Percentiles rank a stretch among this genome's conserved stretches.
These are phyloP conservation scores for Porites evermanni DNA, from an alignment of 92 coral and sea anemone genomes.

Conservation along the genomic window DNA sequence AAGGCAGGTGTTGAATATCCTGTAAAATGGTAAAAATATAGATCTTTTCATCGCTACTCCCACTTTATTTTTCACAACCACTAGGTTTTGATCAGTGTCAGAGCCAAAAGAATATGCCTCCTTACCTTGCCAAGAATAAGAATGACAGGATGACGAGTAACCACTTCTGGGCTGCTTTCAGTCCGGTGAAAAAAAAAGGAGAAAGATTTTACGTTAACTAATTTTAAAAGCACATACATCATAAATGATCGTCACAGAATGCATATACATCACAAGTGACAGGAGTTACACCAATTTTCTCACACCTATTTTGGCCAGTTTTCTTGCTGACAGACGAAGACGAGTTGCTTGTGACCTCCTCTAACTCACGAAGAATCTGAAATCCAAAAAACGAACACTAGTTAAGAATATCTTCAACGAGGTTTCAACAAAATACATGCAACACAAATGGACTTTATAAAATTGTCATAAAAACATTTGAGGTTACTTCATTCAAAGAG, in stretches of 20 bases:
- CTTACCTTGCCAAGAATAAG: conserved; percentile 93
- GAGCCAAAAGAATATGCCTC: background rate
- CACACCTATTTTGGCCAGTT: conserved; percentile 27
- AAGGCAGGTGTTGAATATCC: conserved; percentile 95
- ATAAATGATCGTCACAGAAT: too few species aligned
- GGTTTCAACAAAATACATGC: too few species aligned
- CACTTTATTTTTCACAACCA: background rate
- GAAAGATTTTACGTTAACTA: too few species aligned
- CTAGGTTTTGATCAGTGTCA: background rate
- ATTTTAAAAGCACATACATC: too few species aligned
- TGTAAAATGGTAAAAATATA: background rate
- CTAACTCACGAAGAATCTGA: conserved; percentile 45
- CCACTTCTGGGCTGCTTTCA: conserved; percentile 33
- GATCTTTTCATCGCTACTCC: background rate
- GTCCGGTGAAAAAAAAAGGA: conserved; percentile 22
- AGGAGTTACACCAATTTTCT: background rate
- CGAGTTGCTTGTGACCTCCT: conserved; percentile 27
- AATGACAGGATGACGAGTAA: conserved; percentile 88
- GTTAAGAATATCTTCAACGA: background rate
- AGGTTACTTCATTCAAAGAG: conserved; percentile 61
- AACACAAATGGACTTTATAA: background rate
- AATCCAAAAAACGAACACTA: background rate
- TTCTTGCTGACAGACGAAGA: conserved; percentile 3
- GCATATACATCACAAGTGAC: background rate
- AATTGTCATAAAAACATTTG: background rate